phyloP scores from a whole-genome alignment of 2,797 vertebrate genomes.

The Centropyge bicolor region DNA sequence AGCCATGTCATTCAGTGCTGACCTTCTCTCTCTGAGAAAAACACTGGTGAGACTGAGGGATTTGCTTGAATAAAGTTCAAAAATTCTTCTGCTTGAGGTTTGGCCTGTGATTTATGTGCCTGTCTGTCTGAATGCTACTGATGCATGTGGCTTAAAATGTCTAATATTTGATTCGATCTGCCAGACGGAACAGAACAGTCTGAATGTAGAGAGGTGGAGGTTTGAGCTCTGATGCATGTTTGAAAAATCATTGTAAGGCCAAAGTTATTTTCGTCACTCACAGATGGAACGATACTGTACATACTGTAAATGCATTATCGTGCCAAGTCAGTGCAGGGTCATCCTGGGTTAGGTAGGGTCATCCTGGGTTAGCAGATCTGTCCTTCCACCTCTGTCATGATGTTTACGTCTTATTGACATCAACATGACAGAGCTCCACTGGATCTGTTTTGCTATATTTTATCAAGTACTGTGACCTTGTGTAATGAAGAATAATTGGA shows the following conservation, averaged over 20 bases:
- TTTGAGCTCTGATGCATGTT: not conserved
- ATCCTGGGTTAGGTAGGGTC: not conserved
- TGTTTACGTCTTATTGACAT: not conserved
- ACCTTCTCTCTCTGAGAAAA: slow-evolving; percentile 18
- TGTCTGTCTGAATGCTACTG: not conserved
- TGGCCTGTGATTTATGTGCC: slow-evolving; percentile 12
- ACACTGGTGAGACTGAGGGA: slow-evolving; percentile 8
- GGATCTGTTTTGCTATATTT: not conserved
- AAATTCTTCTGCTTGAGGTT: not conserved
- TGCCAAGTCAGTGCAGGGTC: not conserved
- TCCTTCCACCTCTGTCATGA: not conserved
- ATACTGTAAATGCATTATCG: not conserved
- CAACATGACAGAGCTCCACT: not conserved
- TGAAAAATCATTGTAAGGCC: not conserved
- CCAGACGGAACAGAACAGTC: not conserved
- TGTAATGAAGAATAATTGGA: not conserved
- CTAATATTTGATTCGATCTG: not conserved
- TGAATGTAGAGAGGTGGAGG: not conserved
- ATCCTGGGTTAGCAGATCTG: not conserved
- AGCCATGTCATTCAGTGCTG: slow-evolving; percentile 7
- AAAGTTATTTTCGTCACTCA: not conserved
- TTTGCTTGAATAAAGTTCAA: slow-evolving; percentile 28
- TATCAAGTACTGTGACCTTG: not conserved
- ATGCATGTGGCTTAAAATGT: not conserved
- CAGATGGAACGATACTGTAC: not conserved